A percentile compares a stretch with the other conserved stretches of the same genome.
These are phyloP conservation scores for Nymphalis polychloros DNA, from an alignment of 2,888 invertebrate genomes.

Conservation along the genomic window DNA sequence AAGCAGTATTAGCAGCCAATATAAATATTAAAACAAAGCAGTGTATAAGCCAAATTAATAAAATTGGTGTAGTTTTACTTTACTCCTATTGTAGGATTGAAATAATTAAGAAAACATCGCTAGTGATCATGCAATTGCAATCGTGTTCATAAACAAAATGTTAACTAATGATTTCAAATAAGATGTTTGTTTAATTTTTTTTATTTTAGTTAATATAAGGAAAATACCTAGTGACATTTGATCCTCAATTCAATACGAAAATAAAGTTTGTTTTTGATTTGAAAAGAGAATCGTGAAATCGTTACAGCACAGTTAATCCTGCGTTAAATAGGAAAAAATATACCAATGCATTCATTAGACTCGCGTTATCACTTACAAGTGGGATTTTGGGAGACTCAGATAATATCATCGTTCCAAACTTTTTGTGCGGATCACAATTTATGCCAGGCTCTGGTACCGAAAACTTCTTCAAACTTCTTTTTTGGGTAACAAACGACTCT, in stretches of 20 bases:
- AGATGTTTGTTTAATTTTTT: background rate
- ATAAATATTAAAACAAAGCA: conserved; percentile 26
- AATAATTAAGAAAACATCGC: conserved; percentile 21
- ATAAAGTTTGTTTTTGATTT: background rate
- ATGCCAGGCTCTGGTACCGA: conserved; percentile 64
- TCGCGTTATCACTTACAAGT: conserved; percentile 62
- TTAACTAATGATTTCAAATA: conserved; percentile 1
- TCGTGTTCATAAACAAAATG: conserved; percentile 22
- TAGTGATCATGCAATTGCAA: conserved; percentile 30
- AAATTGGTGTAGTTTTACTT: background rate
- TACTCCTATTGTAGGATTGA: conserved; percentile 4
- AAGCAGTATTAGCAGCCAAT: conserved; percentile 32
- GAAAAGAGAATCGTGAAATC: conserved; percentile 7
- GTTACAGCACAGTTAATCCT: conserved; percentile 19
- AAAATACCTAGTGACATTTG: background rate
- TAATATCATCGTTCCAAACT: conserved; percentile 58
- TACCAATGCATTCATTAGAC: conserved; percentile 27
- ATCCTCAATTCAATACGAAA: conserved; percentile 7
- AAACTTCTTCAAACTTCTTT: conserved; percentile 16
- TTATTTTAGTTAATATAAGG: background rate
- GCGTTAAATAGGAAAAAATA: conserved; percentile 14
- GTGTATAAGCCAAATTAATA: conserved; percentile 24
- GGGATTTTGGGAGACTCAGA: conserved; percentile 62
- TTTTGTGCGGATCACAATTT: conserved; percentile 67
- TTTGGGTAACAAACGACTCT: too few relatives aligned